Percentiles rank a stretch among this genome's conserved stretches.
phyloP scores from a whole-genome alignment of 92 coral and sea anemone species.

The Epizoanthus ramosus region DNA sequence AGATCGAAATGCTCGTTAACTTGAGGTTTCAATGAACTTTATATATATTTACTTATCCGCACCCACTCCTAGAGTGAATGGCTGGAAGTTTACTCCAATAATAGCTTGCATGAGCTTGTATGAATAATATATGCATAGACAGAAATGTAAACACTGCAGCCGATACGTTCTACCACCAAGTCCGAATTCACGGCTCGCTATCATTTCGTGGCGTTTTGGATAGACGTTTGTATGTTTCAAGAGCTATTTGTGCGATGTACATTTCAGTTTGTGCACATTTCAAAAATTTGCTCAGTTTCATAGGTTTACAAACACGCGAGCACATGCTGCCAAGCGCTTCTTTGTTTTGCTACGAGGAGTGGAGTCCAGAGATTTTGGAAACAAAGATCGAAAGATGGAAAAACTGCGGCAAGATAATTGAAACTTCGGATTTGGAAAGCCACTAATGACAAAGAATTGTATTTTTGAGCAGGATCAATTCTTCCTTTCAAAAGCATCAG shows the following conservation, averaged over 20 bases:
- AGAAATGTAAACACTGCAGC: constrained; percentile 34
- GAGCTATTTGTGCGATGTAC: not conserved
- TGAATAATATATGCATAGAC: constrained; percentile 41
- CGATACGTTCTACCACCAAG: constrained; percentile 16
- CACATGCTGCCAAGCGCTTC: not conserved
- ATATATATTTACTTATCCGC: not conserved
- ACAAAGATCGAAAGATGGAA: constrained; percentile 15
- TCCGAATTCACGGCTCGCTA: not conserved
- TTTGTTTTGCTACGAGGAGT: constrained; percentile 27
- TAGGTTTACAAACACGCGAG: constrained; percentile 29
- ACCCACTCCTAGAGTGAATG: constrained; percentile 30
- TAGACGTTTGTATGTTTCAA: not conserved
- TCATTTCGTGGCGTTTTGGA: too few relatives aligned
- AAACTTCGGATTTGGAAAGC: not conserved
- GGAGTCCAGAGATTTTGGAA: not conserved
- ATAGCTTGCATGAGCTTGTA: constrained; percentile 16
- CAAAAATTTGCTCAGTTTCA: constrained; percentile 16
- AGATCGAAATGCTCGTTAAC: not conserved
- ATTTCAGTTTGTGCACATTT: not conserved
- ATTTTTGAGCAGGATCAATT: not conserved
- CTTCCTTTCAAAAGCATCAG: constrained; percentile 8
- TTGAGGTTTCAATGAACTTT: not conserved
- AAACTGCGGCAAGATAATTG: constrained; percentile 27
- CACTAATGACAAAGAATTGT: constrained; percentile 6
- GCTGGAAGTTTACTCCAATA: constrained; percentile 23